phyloP scores from a whole-genome alignment of 2,888 invertebrate genomes.

The Sesia apiformis region DNA sequence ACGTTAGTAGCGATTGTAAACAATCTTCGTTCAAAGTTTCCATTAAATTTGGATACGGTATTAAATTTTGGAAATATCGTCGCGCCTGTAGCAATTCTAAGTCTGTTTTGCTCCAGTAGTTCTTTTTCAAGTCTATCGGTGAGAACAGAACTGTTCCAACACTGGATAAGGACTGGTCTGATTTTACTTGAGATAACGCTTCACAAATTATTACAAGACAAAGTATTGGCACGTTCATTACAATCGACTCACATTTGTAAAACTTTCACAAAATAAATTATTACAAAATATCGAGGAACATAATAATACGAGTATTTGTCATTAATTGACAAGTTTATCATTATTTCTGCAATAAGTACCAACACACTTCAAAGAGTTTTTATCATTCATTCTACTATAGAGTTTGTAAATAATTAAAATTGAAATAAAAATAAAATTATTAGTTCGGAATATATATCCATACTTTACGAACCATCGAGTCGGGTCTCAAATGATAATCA shows the following conservation, averaged over 20 bases:
- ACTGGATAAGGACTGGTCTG: constrained; percentile 20
- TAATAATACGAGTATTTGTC: too few species aligned
- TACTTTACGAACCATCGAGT: not conserved
- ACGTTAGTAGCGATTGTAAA: constrained; percentile 28
- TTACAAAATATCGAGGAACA: constrained; percentile 26
- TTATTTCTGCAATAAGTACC: too few species aligned
- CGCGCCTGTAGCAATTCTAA: constrained; percentile 38
- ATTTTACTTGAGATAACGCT: constrained; percentile 5
- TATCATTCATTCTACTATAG: too few species aligned
- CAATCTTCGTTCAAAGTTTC: constrained; percentile 31
- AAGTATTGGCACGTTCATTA: constrained; percentile 17
- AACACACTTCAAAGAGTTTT: too few species aligned
- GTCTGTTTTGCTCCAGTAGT: constrained; percentile 30
- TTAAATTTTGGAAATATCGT: constrained; percentile 35
- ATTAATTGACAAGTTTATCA: too few species aligned
- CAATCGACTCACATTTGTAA: constrained; percentile 19
- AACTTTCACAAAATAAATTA: constrained; percentile 33
- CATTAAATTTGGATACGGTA: constrained; percentile 31
- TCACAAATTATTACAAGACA: constrained; percentile 16
- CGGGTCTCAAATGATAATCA: constrained; percentile 28
- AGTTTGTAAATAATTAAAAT: too few species aligned
- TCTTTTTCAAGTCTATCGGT: constrained; percentile 22
- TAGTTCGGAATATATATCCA: not conserved
- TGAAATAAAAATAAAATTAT: too few species aligned
- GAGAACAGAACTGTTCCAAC: constrained; percentile 54